A percentile compares a stretch with the other conserved stretches of the same genome.
phyloP scores from a whole-genome alignment of 30 jellyfish, hydroid and myxozoan genomes.

The Nemopilema nomurai region DNA sequence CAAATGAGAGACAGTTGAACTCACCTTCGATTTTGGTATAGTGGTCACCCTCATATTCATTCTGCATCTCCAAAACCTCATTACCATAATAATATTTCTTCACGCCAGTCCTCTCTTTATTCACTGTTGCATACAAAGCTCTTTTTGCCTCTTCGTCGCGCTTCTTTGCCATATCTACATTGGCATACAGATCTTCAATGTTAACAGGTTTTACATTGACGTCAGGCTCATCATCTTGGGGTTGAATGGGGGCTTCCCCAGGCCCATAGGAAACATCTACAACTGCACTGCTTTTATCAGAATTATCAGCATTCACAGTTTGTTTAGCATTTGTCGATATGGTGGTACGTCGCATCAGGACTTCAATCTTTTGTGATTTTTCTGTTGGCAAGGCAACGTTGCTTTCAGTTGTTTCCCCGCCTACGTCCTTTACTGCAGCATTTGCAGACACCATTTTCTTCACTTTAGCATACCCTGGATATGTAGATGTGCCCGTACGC shows the following conservation, averaged over 20 bases:
- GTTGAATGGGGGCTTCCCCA: background rate
- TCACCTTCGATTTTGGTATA: conserved; percentile 44
- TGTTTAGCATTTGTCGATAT: conserved; percentile 10
- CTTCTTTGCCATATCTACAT: conserved; percentile 52
- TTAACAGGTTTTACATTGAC: background rate
- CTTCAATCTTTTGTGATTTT: conserved; percentile 9
- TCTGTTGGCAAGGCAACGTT: too few relatives aligned
- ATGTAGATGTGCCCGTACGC: background rate
- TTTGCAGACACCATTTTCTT: background rate
- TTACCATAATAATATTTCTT: conserved; percentile 10
- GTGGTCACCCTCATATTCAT: conserved; percentile 54
- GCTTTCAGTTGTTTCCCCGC: too few relatives aligned
- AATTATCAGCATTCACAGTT: background rate
- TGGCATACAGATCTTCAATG: conserved; percentile 47
- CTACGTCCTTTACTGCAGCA: background rate
- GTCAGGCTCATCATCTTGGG: background rate
- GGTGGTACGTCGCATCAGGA: conserved; percentile 16
- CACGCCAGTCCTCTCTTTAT: conserved; percentile 47
- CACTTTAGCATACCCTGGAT: conserved; percentile 50
- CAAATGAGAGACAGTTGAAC: too few relatives aligned
- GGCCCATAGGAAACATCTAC: background rate
- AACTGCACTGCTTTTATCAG: background rate
- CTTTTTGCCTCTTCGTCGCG: conserved; percentile 39
- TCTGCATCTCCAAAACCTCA: conserved; percentile 2
- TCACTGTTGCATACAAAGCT: conserved; percentile 57